Base-by-base conservation (phyloP, 2,113 vertebrate genomes). In the Gallinago media region DNA sequence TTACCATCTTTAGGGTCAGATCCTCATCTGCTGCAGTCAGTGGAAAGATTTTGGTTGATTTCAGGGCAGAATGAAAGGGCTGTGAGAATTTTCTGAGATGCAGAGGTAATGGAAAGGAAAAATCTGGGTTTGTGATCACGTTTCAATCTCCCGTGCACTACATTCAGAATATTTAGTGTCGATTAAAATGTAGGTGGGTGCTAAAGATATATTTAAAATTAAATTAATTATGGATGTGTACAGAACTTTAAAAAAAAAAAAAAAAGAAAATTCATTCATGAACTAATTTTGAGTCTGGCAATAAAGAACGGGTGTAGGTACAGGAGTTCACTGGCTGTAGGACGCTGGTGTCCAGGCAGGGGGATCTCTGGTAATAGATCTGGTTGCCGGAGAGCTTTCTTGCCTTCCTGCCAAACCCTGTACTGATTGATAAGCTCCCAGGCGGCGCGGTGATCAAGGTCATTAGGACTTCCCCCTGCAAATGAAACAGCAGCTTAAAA, bases 401-500 rank as follows among this genome's bases (percentile, higher is more conserved):
- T 79, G 40, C 76, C 76, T 93, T 94, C 79, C 90, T 96, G 85
- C 89, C 85, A 95, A 96, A 27, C 63, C 29, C 47, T 62, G 81
- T 76, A 54, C 66, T 85, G 66, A 95, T 83, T 89, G 96, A 88
- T 96, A 93, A 93, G 36, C 61, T 95, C 79, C 47, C 55, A 59
- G 76, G 66, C 56, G 77, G 56, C 6, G 0, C 72, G 49, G 55
- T 89, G 56, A 89, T 80, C 68, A 92, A 95, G 91, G 91, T 96
- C 76, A 61, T 84, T 81, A 95, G 79, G 68, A 94, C 73, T 95
- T 96, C 85, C 90, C 90, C 72, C 40, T 68, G 80, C 76, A 91
- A 92, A 92, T 7, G 78, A 93, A 94, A 56, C 52, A 78, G 65
- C 65, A 91, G 44, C 83, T 96, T 91, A 52, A 96, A 94, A 95